These are phyloP conservation scores for Leptinotarsa undecemlineata DNA, from an alignment of 1,140 invertebrate species.

Conservation along the genomic window DNA sequence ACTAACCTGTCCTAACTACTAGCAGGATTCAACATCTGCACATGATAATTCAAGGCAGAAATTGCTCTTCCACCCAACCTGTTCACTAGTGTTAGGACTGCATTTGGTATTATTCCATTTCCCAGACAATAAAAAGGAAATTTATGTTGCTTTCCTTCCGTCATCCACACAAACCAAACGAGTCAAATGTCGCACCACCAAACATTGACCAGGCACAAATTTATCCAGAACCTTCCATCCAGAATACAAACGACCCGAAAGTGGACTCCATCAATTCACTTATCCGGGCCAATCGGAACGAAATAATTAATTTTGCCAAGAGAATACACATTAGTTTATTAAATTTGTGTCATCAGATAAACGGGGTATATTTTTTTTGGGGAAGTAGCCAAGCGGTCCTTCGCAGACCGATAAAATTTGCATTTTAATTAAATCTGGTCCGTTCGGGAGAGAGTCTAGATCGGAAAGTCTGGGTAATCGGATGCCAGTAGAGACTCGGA, in stretches of 20 bases:
- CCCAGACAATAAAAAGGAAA: too few species aligned
- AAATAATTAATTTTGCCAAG: not conserved
- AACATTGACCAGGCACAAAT: too few species aligned
- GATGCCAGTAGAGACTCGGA: not conserved
- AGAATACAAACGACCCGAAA: not conserved
- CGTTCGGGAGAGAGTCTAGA: constrained; percentile 27
- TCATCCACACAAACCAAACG: too few species aligned
- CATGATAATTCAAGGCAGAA: too few species aligned
- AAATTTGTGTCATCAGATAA: constrained; percentile 31
- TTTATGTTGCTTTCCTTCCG: too few species aligned
- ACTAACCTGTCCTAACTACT: too few species aligned
- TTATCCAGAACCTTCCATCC: too few species aligned
- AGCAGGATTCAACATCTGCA: too few species aligned
- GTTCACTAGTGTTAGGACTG: too few species aligned
- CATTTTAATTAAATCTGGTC: constrained; percentile 42
- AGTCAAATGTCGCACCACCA: too few species aligned
- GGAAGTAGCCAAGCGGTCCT: constrained; percentile 35
- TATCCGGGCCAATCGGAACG: not conserved
- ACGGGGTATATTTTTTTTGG: constrained; percentile 24
- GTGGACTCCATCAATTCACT: not conserved
- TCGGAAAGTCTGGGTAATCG: constrained; percentile 34
- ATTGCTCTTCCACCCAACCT: too few species aligned
- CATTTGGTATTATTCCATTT: too few species aligned
- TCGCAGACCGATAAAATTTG: constrained; percentile 39
- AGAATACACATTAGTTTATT: constrained; percentile 18